These are phyloP conservation scores for Mus minutoides DNA, from an alignment of 2,797 vertebrate genomes.

Conservation along the genomic window DNA sequence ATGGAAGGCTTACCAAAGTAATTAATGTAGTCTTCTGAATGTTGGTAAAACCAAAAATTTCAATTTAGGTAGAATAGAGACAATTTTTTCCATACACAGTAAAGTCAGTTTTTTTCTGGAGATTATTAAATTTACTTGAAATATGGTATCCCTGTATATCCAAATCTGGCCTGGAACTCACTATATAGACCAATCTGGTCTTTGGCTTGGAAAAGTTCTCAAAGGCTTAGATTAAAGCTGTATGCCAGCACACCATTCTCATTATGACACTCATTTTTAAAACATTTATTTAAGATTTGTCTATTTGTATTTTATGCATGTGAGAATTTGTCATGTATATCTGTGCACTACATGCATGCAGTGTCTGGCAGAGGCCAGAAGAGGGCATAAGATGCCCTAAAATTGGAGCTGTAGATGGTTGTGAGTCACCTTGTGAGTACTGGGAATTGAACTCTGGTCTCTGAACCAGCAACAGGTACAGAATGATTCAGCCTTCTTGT, in stretches of 20 bases:
- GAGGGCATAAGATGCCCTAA: background rate
- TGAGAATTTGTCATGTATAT: background rate
- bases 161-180: background rate
- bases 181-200: background rate
- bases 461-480: background rate
- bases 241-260: background rate
- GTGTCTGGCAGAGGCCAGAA: background rate
- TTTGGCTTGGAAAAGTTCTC: background rate
- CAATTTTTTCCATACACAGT: background rate
- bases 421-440: no score
- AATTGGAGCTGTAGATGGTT: background rate
- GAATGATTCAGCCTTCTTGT: background rate
- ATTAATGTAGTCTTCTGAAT: background rate
- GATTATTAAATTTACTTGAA: background rate
- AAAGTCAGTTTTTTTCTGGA: background rate
- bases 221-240: background rate
- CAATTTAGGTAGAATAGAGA: background rate
- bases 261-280: background rate
- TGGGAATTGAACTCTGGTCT: background rate
- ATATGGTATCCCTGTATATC: background rate
- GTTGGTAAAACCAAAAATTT: conserved; percentile 28
- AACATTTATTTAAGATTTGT: background rate
- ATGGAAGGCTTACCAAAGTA: background rate
- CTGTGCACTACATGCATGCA: background rate
- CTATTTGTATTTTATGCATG: background rate